Percentiles rank a stretch among this genome's conserved stretches.
Conservation (phyloP, 2,113 vertebrate species). For the Myodes glareolus region DNA sequence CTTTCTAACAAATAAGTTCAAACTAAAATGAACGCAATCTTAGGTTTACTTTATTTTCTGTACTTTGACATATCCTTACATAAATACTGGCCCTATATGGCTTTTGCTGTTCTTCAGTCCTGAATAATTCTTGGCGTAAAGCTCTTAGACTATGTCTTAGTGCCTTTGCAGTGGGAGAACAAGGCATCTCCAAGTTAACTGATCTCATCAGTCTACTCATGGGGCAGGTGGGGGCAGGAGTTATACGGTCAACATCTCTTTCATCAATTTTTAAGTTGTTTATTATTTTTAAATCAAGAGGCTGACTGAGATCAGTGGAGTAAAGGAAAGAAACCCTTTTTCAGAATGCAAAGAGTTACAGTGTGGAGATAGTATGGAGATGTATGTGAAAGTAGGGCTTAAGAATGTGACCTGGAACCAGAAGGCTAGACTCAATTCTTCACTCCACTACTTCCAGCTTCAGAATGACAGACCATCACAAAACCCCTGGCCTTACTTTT, state of each 20-base stretch:
- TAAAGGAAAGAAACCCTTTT: not conserved
- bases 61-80: conserved; percentile 9
- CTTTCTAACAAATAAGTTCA: not conserved
- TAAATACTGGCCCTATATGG: not conserved
- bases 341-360: not conserved
- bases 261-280: conserved; percentile 37
- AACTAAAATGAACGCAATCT: not conserved
- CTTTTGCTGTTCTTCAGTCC: not conserved
- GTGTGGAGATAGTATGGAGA: not conserved
- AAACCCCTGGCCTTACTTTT: not conserved
- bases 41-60: not conserved
- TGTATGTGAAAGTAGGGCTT: not conserved
- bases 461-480: not conserved
- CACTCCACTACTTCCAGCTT: not conserved
- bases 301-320: not conserved
- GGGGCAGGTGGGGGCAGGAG: not conserved
- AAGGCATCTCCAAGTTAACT: not conserved
- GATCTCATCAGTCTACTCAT: not conserved
- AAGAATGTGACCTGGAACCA: not conserved
- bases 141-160: not conserved
- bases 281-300: not conserved
- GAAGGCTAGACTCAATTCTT: not conserved
- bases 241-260: not conserved
- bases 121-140: not conserved
- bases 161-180: conserved; percentile 8